Base-by-base conservation (phyloP, 1,140 invertebrate genomes). In the Harpegnathos saltator region DNA sequence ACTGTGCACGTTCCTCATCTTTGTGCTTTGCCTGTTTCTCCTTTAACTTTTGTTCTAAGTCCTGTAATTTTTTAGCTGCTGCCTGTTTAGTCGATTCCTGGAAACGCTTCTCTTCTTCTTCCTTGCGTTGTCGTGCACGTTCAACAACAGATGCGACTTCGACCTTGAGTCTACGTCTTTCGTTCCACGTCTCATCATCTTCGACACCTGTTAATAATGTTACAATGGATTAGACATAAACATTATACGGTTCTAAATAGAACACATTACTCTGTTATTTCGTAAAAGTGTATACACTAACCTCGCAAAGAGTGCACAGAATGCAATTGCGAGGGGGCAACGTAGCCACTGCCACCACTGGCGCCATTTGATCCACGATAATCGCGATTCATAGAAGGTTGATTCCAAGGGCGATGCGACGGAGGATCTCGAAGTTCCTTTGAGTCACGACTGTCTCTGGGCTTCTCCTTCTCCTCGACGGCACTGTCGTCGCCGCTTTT, bases 81-180 rank as follows among this genome's bases (percentile, higher is more conserved):
- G 95, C 93, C 90, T 94, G 94, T 82, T 95, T 95, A 15, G 92
- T 93, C 22, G 94, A 95, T 83, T 96, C 95, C 83, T 96, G 95
- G 88, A 95, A 97, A 65, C 96, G 95, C 86, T 97, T 96, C 90
- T 98, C 97, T 91, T 98, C 97, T 89, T 98, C 97, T 89, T 97
- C 97, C 87, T 97, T 97, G 15, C 97, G 95, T 84, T 97, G 96
- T 26, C 97, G 95, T 0, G 97, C 97, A 69, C 97, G 95, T 85
- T 97, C 97, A 3, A 97, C 96, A 1, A 96, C 96, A 54, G 95
- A 95, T 1, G 96, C 96, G 19, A 98, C 95, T 83, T 96, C 95
- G 93, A 97, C 96, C 85, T 96, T 96, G 66, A 97, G 95, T 78
- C 96, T 95, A 19, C 96, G 95, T 83, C 96, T 95, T 86, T 97